A percentile compares a stretch with the other conserved stretches of the same genome.
phyloP scores from a whole-genome alignment of 2,113 vertebrate genomes.

The Trinectes maculatus region DNA sequence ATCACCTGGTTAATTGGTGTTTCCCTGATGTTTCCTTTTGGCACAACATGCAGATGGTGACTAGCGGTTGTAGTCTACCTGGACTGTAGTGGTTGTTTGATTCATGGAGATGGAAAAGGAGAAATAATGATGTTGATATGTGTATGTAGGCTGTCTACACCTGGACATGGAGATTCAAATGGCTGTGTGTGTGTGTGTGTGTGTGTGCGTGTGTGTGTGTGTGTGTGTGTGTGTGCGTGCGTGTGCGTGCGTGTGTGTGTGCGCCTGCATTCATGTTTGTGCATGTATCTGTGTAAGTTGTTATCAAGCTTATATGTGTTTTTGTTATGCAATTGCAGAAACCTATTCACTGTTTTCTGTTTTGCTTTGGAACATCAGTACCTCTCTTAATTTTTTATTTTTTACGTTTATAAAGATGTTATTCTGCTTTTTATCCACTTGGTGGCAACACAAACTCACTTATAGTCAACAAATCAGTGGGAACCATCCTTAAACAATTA shows the following conservation, averaged over 20 bases:
- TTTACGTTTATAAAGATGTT: not conserved
- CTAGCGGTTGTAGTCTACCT: conserved; percentile 54
- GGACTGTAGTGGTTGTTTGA: conserved; percentile 49
- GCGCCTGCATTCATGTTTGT: too few species aligned
- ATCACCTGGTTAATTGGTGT: conserved; percentile 76
- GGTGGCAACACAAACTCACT: conserved; percentile 57
- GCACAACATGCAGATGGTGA: conserved; percentile 55
- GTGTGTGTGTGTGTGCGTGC: too few species aligned
- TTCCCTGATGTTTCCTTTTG: conserved; percentile 73
- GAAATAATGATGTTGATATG: conserved; percentile 49
- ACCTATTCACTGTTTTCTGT: not conserved
- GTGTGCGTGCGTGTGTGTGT: too few species aligned
- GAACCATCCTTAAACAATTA: conserved; percentile 19
- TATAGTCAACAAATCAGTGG: not conserved
- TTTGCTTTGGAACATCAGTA: not conserved
- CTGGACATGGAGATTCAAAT: conserved; percentile 8
- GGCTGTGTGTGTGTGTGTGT: too few species aligned
- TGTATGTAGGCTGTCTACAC: conserved; percentile 9
- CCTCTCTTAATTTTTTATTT: not conserved
- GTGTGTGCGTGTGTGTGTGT: too few species aligned
- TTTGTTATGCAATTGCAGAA: too few species aligned
- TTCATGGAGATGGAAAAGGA: conserved; percentile 52
- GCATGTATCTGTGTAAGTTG: too few species aligned
- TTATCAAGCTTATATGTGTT: not conserved
- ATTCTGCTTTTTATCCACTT: conserved; percentile 48